Evolutionary conservation across 1,140 invertebrate species (phyloP), one percentile per base, ranked within the genome.

Genomic region (Cydia splendana): DNA sequence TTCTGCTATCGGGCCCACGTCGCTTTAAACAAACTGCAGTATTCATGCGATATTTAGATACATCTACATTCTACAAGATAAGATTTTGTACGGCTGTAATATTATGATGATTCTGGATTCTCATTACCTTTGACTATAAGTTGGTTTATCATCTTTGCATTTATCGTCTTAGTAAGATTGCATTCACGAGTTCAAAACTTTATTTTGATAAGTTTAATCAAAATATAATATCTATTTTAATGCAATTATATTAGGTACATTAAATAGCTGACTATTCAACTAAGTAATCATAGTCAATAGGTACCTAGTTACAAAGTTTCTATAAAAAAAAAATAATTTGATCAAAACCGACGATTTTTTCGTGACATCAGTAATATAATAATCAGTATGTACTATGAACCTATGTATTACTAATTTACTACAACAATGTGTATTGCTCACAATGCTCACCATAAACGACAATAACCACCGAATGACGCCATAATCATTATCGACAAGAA

Each of bases 21-120:
- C 38, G 15, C 67, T 71, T 71, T 71, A 18, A 71, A 71, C 67
- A 71, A 38, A 42, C 67, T 71, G 65, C 30, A 38, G 6, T 42
- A 9, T 71, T 18, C 42, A 20, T 45, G n/a, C 67, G 67, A n/a
- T 71, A 69, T 69, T 69, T 69, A 71, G 9, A 71, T 71, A 62
- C 57, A 62, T 24, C 5, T 51, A 48, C 45, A 48, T n/a, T 12
- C 53, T 20, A 57, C 30, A 34, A 69, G 67, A 71, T 71, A 71
- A 34, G 15, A 12, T 62, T 1, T 57, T 18, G 4, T n/a, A 71
- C 13, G 9, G 9, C n/a, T 71, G n/a, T 28, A 28, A 30, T 18
- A 34, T 30, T 12, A n/a, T 71, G n/a, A 34, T 42, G 34, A 71
- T 71, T 38, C 34, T 71, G 28, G 28, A 3, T 13, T 12, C 34